These are phyloP conservation scores for Genyomyrus donnyi DNA, from an alignment of 2,113 vertebrate genomes.

Conservation along the genomic window DNA sequence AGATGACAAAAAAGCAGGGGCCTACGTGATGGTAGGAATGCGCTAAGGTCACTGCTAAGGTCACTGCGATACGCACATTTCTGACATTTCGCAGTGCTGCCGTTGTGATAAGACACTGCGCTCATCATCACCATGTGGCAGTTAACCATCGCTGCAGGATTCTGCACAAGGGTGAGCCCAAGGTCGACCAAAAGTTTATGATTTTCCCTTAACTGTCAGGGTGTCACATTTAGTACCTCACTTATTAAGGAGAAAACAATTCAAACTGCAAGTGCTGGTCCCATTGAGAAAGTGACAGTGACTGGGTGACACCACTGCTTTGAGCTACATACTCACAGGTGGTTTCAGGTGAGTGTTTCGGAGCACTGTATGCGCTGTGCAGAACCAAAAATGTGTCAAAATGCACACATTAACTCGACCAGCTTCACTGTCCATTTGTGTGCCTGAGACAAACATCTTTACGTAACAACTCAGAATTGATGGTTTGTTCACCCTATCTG, in stretches of 20 bases:
- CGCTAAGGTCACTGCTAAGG: not conserved
- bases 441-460: not conserved
- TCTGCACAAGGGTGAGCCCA: not conserved
- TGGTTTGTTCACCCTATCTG: not conserved
- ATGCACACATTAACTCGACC: not conserved
- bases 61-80: not conserved
- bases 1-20: not conserved
- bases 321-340: not conserved
- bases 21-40: not conserved
- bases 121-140: not conserved
- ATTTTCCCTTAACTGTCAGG: not conserved
- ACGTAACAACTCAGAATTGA: not conserved
- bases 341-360: not conserved
- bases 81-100: not conserved
- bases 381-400: not conserved
- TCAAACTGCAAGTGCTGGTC: not conserved
- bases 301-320: not conserved
- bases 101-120: not conserved
- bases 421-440: not conserved
- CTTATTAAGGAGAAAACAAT: not conserved
- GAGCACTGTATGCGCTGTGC: not conserved
- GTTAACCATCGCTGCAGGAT: not conserved
- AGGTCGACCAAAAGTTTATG: not conserved
- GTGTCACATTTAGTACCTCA: not conserved
- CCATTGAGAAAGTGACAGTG: not conserved